These are phyloP conservation scores for Thamnaconus septentrionalis DNA, from an alignment of 2,113 vertebrate species.

Conservation along the genomic window DNA sequence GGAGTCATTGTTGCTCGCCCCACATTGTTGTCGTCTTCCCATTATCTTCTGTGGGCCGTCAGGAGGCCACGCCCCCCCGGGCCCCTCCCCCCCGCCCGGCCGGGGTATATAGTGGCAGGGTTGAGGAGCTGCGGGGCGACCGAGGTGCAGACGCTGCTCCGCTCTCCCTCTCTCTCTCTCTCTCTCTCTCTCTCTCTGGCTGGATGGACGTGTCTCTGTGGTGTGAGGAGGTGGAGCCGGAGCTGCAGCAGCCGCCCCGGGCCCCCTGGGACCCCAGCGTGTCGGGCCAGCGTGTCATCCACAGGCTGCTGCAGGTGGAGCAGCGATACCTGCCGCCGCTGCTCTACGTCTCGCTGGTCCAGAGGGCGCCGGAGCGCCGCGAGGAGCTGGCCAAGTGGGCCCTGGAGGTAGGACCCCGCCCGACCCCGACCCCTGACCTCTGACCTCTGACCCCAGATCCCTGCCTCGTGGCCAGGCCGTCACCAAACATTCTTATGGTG, in stretches of 20 bases:
- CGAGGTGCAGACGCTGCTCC: background rate
- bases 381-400: slow-evolving; percentile 78
- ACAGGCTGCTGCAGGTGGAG: slow-evolving; percentile 74
- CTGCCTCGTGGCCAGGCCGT: background rate
- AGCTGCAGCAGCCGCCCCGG: slow-evolving; percentile 52
- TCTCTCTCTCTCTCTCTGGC: slow-evolving; percentile 9
- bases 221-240: slow-evolving; percentile 74
- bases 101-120: slow-evolving; percentile 61
- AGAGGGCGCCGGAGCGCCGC: slow-evolving; percentile 73
- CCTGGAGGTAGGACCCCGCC: slow-evolving; percentile 70
- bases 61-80: slow-evolving; percentile 22
- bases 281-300: slow-evolving; percentile 74
- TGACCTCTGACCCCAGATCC: background rate
- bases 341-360: slow-evolving; percentile 73
- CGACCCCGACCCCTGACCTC: background rate
- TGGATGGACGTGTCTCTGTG: slow-evolving; percentile 72
- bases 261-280: slow-evolving; percentile 76
- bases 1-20: slow-evolving; percentile 65
- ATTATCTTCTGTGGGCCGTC: slow-evolving; percentile 50
- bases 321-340: slow-evolving; percentile 73
- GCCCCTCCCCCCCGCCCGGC: slow-evolving; percentile 15
- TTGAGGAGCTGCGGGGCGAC: slow-evolving; percentile 7
- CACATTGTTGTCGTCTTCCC: slow-evolving; percentile 65
- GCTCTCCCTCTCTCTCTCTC: background rate
- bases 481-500: too few relatives aligned